Evolutionary conservation across 2,888 invertebrate species (phyloP).

Genomic region (Drosophila anomalata): DNA sequence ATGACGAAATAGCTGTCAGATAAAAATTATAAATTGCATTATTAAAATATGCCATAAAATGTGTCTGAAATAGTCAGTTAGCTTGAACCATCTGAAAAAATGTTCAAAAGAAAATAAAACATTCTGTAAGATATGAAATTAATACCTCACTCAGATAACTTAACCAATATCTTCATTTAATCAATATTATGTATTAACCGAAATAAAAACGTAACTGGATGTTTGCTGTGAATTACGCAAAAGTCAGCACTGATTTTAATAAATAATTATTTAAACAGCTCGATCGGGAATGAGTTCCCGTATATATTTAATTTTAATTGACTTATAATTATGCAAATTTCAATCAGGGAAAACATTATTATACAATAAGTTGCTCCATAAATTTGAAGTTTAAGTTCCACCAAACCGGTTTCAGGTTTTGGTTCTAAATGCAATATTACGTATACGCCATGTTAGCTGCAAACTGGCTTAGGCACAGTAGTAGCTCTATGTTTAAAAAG

Average conservation of each 20-base stretch:
- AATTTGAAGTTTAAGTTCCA: constrained; percentile 18
- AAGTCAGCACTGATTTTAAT: constrained; percentile 7
- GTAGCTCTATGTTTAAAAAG: background rate
- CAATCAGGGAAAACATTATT: constrained; percentile 10
- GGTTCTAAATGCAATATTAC: constrained; percentile 33
- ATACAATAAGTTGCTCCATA: constrained; percentile 25
- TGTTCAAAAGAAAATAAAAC: background rate
- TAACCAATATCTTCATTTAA: background rate
- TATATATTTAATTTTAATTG: constrained; percentile 17
- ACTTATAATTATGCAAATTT: constrained; percentile 23
- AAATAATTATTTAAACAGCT: constrained; percentile 18
- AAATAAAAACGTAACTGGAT: background rate
- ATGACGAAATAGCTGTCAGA: constrained; percentile 89
- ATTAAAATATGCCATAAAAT: constrained; percentile 1
- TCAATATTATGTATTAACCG: background rate
- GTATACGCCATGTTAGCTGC: constrained; percentile 45
- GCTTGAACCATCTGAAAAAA: background rate
- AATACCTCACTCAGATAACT: background rate
- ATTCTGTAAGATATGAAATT: background rate
- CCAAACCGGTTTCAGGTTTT: constrained; percentile 51
- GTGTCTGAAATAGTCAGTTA: background rate
- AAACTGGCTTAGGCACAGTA: constrained; percentile 25
- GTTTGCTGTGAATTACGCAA: background rate
- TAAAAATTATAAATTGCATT: background rate
- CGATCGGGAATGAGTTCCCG: background rate